These are phyloP conservation scores for Peromyscus polionotus DNA, from an alignment of 2,113 vertebrate genomes.

Conservation along the genomic window DNA sequence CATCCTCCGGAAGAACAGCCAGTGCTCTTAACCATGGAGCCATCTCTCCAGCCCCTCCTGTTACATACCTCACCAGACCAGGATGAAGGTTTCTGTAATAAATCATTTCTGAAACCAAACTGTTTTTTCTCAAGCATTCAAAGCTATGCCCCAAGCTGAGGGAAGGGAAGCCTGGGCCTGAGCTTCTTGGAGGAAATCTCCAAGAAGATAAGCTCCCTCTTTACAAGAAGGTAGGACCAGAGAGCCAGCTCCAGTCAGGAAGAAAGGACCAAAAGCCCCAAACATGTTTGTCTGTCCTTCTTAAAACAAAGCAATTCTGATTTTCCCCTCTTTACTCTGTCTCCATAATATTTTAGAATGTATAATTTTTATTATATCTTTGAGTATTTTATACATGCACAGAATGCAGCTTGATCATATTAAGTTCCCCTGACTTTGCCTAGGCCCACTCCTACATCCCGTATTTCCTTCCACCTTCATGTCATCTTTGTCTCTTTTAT, in stretches of 20 bases:
- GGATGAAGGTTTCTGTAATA: conserved; percentile 85
- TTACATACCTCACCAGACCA: not conserved
- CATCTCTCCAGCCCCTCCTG: not conserved
- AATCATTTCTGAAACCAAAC: conserved; percentile 78
- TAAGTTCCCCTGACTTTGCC: not conserved
- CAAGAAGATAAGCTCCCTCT: not conserved
- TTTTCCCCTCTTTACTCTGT: not conserved
- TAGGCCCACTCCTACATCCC: not conserved
- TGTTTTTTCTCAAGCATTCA: not conserved
- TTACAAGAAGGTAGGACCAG: not conserved
- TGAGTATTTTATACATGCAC: not conserved
- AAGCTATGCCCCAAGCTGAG: not conserved
- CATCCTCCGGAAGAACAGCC: too few relatives aligned
- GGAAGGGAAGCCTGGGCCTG: not conserved
- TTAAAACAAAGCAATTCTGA: not conserved
- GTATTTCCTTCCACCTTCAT: not conserved
- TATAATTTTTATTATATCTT: not conserved
- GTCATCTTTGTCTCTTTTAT: not conserved
- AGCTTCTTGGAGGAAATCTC: conserved; percentile 21
- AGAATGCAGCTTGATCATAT: not conserved
- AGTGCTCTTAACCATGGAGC: too few relatives aligned
- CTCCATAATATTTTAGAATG: not conserved
- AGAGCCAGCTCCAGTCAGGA: not conserved
- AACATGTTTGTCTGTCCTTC: not conserved
- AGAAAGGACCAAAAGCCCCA: not conserved